These are phyloP conservation scores for Marisa cornuarietis DNA, from an alignment of 1,140 invertebrate genomes.

Conservation along the genomic window DNA sequence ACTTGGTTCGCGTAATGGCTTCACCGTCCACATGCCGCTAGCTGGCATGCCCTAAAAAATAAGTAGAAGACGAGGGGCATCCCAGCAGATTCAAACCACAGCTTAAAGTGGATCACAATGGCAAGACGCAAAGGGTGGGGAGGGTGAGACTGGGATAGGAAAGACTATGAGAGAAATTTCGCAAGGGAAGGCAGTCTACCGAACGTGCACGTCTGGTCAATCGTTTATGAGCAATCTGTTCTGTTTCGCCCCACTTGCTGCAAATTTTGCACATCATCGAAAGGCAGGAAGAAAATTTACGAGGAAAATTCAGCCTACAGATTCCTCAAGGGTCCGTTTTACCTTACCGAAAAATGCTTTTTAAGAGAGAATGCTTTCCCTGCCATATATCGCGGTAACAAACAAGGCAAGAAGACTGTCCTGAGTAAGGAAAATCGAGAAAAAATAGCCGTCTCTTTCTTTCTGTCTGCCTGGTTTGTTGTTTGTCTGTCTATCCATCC, in stretches of 20 bases:
- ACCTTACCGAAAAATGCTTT: too few species aligned
- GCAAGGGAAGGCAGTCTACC: background rate
- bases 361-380: too few species aligned
- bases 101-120: conserved; percentile 1
- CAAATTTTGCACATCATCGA: conserved; percentile 10
- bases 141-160: background rate
- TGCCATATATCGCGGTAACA: too few species aligned
- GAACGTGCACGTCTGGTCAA: background rate
- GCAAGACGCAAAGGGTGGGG: background rate
- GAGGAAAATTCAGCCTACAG: too few species aligned
- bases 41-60: background rate
- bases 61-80: background rate
- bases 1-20: too few species aligned
- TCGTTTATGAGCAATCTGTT: conserved; percentile 1
- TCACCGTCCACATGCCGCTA: too few species aligned
- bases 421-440: too few species aligned
- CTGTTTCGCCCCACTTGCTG: conserved; percentile 3
- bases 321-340: too few species aligned
- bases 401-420: too few species aligned
- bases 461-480: too few species aligned
- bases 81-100: background rate
- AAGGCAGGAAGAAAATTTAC: background rate
- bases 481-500: too few species aligned
- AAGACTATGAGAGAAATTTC: background rate
- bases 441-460: too few species aligned